Evolutionary conservation across 92 coral and sea anemone genomes (phyloP).

Genomic region (Plumapathes pennacea): DNA sequence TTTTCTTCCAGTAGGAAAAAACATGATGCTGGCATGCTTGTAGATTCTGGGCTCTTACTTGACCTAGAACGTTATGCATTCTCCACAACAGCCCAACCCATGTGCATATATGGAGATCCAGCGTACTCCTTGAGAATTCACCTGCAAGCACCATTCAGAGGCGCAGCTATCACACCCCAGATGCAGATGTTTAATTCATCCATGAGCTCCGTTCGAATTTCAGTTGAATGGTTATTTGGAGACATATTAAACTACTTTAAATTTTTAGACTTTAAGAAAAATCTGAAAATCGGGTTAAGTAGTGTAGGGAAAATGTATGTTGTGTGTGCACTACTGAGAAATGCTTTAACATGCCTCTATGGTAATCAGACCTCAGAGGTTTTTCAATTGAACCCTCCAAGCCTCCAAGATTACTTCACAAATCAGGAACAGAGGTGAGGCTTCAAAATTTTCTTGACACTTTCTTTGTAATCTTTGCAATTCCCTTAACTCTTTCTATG

Average conservation of each 20-base stretch:
- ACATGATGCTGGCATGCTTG: too few species aligned
- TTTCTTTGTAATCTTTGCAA: too few species aligned
- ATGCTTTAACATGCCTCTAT: conserved; percentile 18
- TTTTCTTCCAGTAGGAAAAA: too few species aligned
- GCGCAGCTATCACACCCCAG: conserved; percentile 4
- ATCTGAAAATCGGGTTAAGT: conserved; percentile 2
- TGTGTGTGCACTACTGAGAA: conserved; percentile 10
- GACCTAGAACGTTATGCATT: conserved; percentile 1
- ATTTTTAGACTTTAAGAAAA: conserved; percentile 6
- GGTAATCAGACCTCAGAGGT: conserved; percentile 7
- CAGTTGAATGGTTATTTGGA: conserved; percentile 19
- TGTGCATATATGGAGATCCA: conserved; percentile 8
- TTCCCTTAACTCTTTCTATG: too few species aligned
- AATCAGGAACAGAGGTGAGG: too few species aligned
- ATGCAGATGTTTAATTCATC: conserved; percentile 8
- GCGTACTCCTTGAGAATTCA: conserved; percentile 6
- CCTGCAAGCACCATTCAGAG: conserved; percentile 22
- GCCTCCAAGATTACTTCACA: conserved; percentile 8
- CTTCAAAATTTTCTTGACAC: too few species aligned
- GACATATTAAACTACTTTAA: conserved; percentile 12
- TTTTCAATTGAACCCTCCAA: conserved; percentile 11
- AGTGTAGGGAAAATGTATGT: conserved; percentile 14
- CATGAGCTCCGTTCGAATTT: conserved; percentile 12
- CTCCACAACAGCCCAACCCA: neutral
- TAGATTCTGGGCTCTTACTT: too few species aligned